Evolutionary conservation across 2,888 invertebrate genomes (phyloP), one percentile per base, ranked within the genome.

Genomic region (Eilema caniola): DNA sequence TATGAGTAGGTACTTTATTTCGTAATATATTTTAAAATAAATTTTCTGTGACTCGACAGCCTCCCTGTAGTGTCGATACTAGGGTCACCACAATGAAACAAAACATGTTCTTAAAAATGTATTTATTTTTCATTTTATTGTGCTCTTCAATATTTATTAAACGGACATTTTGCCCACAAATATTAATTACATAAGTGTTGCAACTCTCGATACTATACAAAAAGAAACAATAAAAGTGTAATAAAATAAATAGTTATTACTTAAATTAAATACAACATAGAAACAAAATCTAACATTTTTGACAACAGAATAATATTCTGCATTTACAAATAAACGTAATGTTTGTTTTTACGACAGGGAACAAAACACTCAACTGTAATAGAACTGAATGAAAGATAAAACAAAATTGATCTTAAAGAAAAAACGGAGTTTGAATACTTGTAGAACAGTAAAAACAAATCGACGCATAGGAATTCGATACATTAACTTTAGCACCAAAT

Each of bases 111-210:
- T 92, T 92, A 94, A 89, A 95, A 95, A 94, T 92, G 88, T 94
- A 93, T 94, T 94, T 94, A 92, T 92, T 93, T 93, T 93, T 92
- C 90, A 92, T 93, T 93, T 94, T 95, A 94, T 94, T 94, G 94
- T 95, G 95, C 95, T 94, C 87, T 85, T 93, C 93, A 92, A 82
- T 93, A 93, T 91, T 93, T 88, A 92, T 91, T 92, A 91, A 92
- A 85, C 77, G 89, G 91, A 91, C 92, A 84, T 76, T 77, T 67
- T 74, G 90, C 83, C 91, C 91, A 82, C 78, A 90, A 88, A 88
- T 87, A 89, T 88, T 85, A 86, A 88, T 90, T 91, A 90, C 87
- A 92, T 88, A 89, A 86, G 90, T 91, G 90, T 90, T 86, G 87
- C 85, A 87, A 89, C 83, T 85, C 86, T 87, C 79, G 83, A 84